A percentile compares a stretch with the other conserved stretches of the same genome.
These are phyloP conservation scores for Nebria brevicollis DNA, from an alignment of 2,888 invertebrate species.

Conservation along the genomic window DNA sequence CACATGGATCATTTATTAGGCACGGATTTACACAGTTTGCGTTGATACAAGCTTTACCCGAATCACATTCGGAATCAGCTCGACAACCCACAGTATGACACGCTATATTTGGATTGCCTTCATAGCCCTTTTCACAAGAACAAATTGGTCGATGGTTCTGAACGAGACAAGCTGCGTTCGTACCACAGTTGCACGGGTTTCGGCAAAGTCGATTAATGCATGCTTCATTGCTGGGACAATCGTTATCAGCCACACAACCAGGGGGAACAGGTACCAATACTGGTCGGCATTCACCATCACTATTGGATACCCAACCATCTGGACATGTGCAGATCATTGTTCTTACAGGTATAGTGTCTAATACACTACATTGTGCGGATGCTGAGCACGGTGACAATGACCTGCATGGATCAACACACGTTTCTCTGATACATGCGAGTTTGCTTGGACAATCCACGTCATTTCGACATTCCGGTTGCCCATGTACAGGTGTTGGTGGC, in stretches of 20 bases:
- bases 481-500: constrained; percentile 62
- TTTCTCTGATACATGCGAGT: constrained; percentile 81
- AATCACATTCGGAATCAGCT: constrained; percentile 84
- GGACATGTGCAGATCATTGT: constrained; percentile 91
- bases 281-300: constrained; percentile 80
- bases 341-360: constrained; percentile 85
- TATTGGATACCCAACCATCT: constrained; percentile 83
- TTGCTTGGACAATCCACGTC: constrained; percentile 85
- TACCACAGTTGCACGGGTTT: constrained; percentile 89
- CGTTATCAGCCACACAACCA: constrained; percentile 82
- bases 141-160: constrained; percentile 88
- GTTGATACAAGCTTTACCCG: constrained; percentile 84
- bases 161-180: constrained; percentile 83
- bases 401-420: constrained; percentile 82
- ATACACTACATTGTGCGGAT: constrained; percentile 81
- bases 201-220: constrained; percentile 88
- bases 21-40: constrained; percentile 89
- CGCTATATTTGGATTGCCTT: constrained; percentile 85
- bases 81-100: constrained; percentile 86
- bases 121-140: constrained; percentile 83
- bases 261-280: constrained; percentile 75
- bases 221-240: constrained; percentile 81
- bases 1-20: constrained; percentile 81
- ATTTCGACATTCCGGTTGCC: constrained; percentile 76
- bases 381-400: constrained; percentile 80